Evolutionary conservation across 2,113 vertebrate genomes (phyloP).

Genomic region (Anolis carolinensis): DNA sequence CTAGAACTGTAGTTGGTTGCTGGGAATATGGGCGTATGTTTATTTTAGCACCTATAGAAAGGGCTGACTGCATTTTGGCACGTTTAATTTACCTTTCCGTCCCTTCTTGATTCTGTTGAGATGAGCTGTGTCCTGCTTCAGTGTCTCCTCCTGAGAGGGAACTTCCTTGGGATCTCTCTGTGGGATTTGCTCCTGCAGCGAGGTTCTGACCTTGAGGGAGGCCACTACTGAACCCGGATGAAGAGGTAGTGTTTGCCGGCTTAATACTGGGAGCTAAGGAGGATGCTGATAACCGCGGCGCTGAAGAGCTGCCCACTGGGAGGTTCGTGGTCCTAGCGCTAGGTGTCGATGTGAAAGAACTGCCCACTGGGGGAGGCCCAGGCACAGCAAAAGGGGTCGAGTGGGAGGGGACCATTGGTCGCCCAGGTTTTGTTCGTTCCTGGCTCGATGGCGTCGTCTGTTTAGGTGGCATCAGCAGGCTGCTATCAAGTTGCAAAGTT

Average conservation of each 20-base stretch:
- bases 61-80: too few relatives aligned
- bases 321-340: slow-evolving; percentile 66
- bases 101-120: slow-evolving; percentile 77
- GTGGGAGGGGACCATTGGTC: slow-evolving; percentile 60
- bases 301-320: slow-evolving; percentile 52
- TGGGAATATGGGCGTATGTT: too few relatives aligned
- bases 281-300: slow-evolving; percentile 69
- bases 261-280: slow-evolving; percentile 69
- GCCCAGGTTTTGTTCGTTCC: slow-evolving; percentile 69
- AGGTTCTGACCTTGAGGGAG: slow-evolving; percentile 70
- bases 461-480: slow-evolving; percentile 88
- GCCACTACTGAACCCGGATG: slow-evolving; percentile 72
- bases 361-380: slow-evolving; percentile 62
- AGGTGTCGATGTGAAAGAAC: slow-evolving; percentile 73
- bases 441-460: slow-evolving; percentile 70
- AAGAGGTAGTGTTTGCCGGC: slow-evolving; percentile 70
- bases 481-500: slow-evolving; percentile 88
- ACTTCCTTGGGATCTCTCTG: slow-evolving; percentile 76
- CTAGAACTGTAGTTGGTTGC: too few relatives aligned
- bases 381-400: slow-evolving; percentile 54
- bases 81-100: slow-evolving; percentile 77
- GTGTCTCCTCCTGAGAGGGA: slow-evolving; percentile 70
- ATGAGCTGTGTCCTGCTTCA: slow-evolving; percentile 75
- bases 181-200: slow-evolving; percentile 61
- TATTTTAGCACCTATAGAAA: too few relatives aligned